Evolutionary conservation across 2,113 vertebrate species (phyloP).

Genomic region (Heloderma charlesbogerti): DNA sequence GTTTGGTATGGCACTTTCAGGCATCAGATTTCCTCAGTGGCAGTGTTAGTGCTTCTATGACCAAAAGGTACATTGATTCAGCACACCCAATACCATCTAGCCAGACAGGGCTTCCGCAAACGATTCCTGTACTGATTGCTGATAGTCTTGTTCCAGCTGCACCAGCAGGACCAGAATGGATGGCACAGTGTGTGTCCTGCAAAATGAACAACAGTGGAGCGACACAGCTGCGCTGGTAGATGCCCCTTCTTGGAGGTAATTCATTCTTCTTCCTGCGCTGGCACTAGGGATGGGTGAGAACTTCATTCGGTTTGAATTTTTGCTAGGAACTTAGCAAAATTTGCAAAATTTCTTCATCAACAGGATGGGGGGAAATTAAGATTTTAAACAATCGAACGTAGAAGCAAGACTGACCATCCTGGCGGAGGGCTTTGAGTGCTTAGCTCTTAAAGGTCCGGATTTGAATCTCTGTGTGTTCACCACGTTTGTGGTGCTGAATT

Average conservation of each 20-base stretch:
- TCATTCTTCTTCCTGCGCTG: background rate
- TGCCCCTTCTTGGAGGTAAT: background rate
- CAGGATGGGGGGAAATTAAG: no score
- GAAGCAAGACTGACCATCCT: no score
- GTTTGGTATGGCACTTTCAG: background rate
- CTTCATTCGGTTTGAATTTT: no score
- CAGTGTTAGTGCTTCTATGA: background rate
- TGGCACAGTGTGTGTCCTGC: no score
- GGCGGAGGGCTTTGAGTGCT: no score
- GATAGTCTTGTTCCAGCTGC: background rate
- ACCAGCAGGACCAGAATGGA: background rate
- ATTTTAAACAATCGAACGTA: no score
- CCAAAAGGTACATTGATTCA: background rate
- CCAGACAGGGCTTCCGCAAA: background rate
- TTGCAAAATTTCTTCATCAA: no score
- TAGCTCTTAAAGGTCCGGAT: no score
- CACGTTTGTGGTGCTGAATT: no score
- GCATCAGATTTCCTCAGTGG: background rate
- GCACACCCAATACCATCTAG: background rate
- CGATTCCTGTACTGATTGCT: background rate
- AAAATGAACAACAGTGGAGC: background rate
- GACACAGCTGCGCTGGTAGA: background rate
- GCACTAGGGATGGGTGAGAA: background rate
- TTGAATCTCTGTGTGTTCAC: no score
- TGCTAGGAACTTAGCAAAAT: no score